Evolutionary conservation across 2,797 vertebrate species (phyloP).

Genomic region (Takifugu ocellatus): DNA sequence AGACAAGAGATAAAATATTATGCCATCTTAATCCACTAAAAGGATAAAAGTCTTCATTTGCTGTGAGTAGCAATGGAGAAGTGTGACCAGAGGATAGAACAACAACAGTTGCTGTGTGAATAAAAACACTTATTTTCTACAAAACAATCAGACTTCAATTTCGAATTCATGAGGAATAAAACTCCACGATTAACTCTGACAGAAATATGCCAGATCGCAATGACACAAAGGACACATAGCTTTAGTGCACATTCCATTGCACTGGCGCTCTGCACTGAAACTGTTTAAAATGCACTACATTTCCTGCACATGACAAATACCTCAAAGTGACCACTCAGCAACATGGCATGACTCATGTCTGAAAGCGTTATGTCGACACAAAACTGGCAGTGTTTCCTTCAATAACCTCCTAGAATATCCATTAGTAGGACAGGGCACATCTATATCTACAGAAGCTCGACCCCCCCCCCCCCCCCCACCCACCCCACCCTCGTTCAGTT

Average conservation of each 20-base stretch:
- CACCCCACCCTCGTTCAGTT: conserved; percentile 48
- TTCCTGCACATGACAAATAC: conserved; percentile 7
- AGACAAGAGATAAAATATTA: too few relatives aligned
- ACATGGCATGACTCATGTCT: conserved; percentile 25
- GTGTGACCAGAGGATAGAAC: not conserved
- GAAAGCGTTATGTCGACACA: conserved; percentile 2
- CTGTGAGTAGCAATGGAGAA: not conserved
- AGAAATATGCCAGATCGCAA: not conserved
- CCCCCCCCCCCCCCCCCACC: too few relatives aligned
- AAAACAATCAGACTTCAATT: not conserved
- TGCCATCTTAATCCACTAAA: too few relatives aligned
- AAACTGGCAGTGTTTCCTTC: not conserved
- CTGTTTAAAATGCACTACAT: not conserved
- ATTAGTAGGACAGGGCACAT: conserved; percentile 29
- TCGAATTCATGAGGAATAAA: not conserved
- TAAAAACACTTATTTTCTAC: not conserved
- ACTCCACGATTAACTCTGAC: not conserved
- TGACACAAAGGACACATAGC: conserved; percentile 5
- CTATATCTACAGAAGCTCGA: conserved; percentile 52
- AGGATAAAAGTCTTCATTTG: not conserved
- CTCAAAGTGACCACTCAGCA: conserved; percentile 12
- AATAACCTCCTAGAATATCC: not conserved
- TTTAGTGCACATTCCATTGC: conserved; percentile 3
- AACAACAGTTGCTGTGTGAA: not conserved
- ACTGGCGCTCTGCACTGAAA: conserved; percentile 8